Percentiles rank a stretch among this genome's conserved stretches.
Conservation (phyloP, 2,113 vertebrate species). For the Dermatemys mawii region DNA sequence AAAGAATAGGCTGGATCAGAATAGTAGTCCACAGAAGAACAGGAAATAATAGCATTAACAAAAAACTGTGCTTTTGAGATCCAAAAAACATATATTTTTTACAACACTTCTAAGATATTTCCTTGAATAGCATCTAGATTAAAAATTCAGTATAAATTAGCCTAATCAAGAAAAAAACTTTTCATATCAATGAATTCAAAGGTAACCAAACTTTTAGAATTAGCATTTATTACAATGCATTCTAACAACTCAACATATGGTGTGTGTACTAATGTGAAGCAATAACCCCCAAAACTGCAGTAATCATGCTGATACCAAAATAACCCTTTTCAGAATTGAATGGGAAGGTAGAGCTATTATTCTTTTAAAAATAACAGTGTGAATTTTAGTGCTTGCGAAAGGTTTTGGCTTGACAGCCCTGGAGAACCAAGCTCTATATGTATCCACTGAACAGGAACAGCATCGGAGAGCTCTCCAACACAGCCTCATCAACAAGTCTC, state of each 20-base stretch:
- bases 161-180: not conserved
- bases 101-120: not conserved
- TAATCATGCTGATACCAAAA: not conserved
- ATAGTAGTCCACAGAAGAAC: not conserved
- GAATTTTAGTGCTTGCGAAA: not conserved
- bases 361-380: not conserved
- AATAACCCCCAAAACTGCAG: not conserved
- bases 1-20: not conserved
- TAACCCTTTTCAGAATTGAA: not conserved
- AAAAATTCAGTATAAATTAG: not conserved
- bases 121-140: not conserved
- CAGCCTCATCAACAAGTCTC: not conserved
- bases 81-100: accelerated
- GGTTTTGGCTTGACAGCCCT: not conserved
- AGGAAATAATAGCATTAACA: not conserved
- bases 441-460: not conserved
- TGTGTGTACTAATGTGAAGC: not conserved
- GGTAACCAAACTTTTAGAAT: not conserved
- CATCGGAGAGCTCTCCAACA: not conserved
- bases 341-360: not conserved
- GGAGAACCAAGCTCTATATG: not conserved
- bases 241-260: not conserved
- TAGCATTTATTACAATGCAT: not conserved
- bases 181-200: not conserved
- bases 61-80: not conserved